These are phyloP conservation scores for Notolepis coatsorum DNA, from an alignment of 2,797 vertebrate genomes.

Conservation along the genomic window DNA sequence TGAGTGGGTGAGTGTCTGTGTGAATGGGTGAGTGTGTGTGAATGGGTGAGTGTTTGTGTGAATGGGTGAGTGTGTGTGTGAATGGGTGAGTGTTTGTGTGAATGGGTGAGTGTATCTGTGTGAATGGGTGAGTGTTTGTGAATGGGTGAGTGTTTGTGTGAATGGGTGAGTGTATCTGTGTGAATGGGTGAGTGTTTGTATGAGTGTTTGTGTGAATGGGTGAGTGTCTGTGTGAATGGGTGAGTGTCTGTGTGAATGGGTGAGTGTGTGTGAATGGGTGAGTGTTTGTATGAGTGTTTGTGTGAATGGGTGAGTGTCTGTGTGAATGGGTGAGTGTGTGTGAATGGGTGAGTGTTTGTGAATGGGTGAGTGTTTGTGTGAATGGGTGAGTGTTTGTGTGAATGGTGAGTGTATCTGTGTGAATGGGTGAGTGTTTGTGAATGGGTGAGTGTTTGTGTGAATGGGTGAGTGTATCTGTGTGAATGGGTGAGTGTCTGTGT, in stretches of 20 bases:
- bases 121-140: background rate
- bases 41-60: too few relatives aligned
- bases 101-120: background rate
- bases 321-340: too few relatives aligned
- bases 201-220: background rate
- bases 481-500: too few relatives aligned
- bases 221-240: background rate
- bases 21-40: background rate
- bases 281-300: background rate
- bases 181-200: background rate
- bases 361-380: too few relatives aligned
- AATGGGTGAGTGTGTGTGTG: slow-evolving; percentile 1
- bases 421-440: background rate
- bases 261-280: background rate
- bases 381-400: background rate
- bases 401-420: background rate
- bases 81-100: background rate
- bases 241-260: slow-evolving; percentile 4
- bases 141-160: background rate
- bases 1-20: background rate
- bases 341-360: too few relatives aligned
- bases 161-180: background rate
- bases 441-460: too few relatives aligned
- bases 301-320: too few relatives aligned
- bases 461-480: too few relatives aligned